Conservation (phyloP, 2,113 vertebrate species). For the Myrmecophaga tridactyla region DNA sequence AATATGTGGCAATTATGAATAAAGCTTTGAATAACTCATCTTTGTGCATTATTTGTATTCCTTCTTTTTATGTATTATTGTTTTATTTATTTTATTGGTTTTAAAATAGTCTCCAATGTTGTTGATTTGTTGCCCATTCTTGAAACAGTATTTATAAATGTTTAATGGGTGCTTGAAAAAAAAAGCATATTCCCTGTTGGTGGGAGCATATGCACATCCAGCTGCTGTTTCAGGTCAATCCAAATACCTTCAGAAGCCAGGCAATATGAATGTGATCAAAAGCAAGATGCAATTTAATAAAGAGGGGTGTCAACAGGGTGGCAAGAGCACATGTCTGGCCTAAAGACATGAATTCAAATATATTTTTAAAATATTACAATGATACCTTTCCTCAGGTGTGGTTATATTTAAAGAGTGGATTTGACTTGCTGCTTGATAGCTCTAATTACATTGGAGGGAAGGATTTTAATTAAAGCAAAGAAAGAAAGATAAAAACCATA, state of each 20-base stretch:
- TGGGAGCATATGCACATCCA: not conserved
- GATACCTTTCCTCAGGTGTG: not conserved
- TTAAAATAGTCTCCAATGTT: not conserved
- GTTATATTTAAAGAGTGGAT: not conserved
- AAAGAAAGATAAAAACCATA: not conserved
- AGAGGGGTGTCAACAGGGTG: not conserved
- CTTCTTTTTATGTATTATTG: not conserved
- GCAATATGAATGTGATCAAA: not conserved
- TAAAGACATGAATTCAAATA: not conserved
- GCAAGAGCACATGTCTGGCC: not conserved
- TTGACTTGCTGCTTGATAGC: not conserved
- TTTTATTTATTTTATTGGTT: not conserved
- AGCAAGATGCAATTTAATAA: not conserved
- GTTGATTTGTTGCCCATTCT: slow-evolving; percentile 17
- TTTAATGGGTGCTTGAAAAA: not conserved
- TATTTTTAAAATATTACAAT: not conserved
- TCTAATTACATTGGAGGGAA: not conserved
- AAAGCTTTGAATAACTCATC: not conserved
- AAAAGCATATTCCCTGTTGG: not conserved
- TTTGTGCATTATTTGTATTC: not conserved
- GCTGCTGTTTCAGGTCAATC: not conserved
- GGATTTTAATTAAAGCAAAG: not conserved
- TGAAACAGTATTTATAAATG: slow-evolving; percentile 10
- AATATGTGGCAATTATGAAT: too few relatives aligned
- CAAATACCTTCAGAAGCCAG: not conserved